Base-by-base conservation (phyloP, 1,140 invertebrate genomes). In the Coelopa frigida region DNA sequence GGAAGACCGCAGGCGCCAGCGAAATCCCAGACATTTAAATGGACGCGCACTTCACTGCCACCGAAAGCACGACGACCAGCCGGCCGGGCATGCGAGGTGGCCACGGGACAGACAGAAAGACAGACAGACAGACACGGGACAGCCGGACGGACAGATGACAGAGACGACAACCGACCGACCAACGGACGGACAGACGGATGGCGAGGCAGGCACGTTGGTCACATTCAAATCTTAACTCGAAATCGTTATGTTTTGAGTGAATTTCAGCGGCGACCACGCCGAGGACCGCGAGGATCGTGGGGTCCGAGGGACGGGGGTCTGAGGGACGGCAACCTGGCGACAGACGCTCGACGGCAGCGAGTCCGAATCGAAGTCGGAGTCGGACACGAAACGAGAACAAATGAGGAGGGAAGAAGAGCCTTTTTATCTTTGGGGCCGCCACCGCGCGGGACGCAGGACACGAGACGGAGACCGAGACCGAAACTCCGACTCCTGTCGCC, bases 221-320 rank as follows among this genome's bases (percentile, higher is more conserved):
- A 61, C 61, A 63, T 63, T 63, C 61, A 63, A 63, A 63, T 63
- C 61, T 63, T 63, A 63, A 63, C 61, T 64, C 44, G 58, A 63
- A 63, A 63, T 63, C 61, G 63, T 61, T 49, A 27, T 43, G 32
- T 29, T 18, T 43, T 44, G 33, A 33, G 31, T 33, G 36, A 31
- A 44, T 42, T 48, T 33, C 23, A 42, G 23, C 46, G 39, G 21
- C 29, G 26, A 33, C 29, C 43, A 44, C 29, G 21, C 27, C 27
- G 35, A 44, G 8, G 27, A 29, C 27, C 8, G 27, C 27, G 27
- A 29, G n/a, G n/a, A n/a, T n/a, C n/a, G n/a, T n/a, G n/a, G n/a
- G n/a, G n/a, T n/a, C n/a, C n/a, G n/a, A n/a, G n/a, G n/a, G n/a
- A n/a, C n/a, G n/a, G n/a, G n/a, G n/a, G n/a, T n/a, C n/a, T n/a